Percentiles rank a stretch among this genome's conserved stretches.
phyloP scores from a whole-genome alignment of 2,888 invertebrate genomes.

The Hirudinaria manillensis region DNA sequence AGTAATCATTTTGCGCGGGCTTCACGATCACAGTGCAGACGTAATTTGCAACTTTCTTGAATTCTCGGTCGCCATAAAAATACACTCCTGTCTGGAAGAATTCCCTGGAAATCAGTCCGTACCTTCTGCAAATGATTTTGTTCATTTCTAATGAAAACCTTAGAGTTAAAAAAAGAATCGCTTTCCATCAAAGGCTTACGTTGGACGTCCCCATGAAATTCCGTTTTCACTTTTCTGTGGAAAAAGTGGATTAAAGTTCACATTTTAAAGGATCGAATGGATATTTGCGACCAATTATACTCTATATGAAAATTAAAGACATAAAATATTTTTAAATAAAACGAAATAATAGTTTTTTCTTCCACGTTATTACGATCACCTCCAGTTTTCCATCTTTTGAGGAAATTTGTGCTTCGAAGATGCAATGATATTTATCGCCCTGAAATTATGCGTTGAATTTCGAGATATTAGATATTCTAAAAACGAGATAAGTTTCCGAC shows the following conservation, averaged over 20 bases:
- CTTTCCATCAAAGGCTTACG: slow-evolving; percentile 40
- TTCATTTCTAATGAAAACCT: not conserved
- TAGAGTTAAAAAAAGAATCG: not conserved
- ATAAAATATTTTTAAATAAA: slow-evolving; percentile 19
- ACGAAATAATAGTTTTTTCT: no score
- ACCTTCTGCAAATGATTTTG: slow-evolving; percentile 32
- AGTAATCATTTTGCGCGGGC: slow-evolving; percentile 51
- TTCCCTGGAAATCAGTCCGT: slow-evolving; percentile 51
- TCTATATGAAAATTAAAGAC: no score
- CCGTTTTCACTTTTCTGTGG: slow-evolving; percentile 51
- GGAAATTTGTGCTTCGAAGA: slow-evolving; percentile 51
- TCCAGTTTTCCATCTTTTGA: slow-evolving; percentile 48
- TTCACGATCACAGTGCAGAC: slow-evolving; percentile 54
- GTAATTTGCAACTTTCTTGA: slow-evolving; percentile 51
- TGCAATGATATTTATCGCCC: slow-evolving; percentile 52
- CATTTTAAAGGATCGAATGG: no score
- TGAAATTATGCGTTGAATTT: slow-evolving; percentile 35
- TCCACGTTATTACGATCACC: slow-evolving; percentile 44
- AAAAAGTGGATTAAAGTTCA: not conserved
- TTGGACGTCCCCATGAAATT: slow-evolving; percentile 52
- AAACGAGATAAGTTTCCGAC: not conserved
- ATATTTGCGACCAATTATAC: no score
- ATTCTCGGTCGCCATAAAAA: slow-evolving; percentile 53
- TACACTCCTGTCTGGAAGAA: slow-evolving; percentile 53
- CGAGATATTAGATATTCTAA: not conserved